Evolutionary conservation across 2,888 invertebrate genomes (phyloP).

Genomic region (Thera britannica): DNA sequence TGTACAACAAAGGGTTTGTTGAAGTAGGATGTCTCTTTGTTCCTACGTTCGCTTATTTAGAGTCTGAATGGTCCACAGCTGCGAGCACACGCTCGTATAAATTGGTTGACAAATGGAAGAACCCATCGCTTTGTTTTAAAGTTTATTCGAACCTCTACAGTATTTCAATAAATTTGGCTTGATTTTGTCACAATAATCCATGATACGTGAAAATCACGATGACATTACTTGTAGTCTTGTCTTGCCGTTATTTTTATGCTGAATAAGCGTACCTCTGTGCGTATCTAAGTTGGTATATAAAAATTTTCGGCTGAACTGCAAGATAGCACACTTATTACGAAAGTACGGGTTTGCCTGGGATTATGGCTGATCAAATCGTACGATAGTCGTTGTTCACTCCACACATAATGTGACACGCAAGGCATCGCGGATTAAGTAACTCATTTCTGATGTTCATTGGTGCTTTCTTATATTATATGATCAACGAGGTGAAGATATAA

Average conservation of each 20-base stretch:
- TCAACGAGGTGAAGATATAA: not conserved
- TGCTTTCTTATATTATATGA: not conserved
- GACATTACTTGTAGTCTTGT: not conserved
- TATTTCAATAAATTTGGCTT: constrained; percentile 1
- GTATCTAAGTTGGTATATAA: too few relatives aligned
- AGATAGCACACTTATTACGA: too few relatives aligned
- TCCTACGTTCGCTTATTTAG: constrained; percentile 29
- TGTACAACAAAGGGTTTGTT: constrained; percentile 24
- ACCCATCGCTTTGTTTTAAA: constrained; percentile 16
- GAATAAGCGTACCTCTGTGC: too few relatives aligned
- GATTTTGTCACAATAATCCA: not conserved
- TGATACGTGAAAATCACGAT: not conserved
- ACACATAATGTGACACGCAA: not conserved
- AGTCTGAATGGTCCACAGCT: constrained; percentile 24
- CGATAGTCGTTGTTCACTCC: not conserved
- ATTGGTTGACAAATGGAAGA: constrained; percentile 16
- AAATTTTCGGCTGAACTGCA: too few relatives aligned
- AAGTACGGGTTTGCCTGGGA: not conserved
- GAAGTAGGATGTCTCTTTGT: constrained; percentile 29
- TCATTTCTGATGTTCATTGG: not conserved
- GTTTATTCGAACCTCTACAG: constrained; percentile 5
- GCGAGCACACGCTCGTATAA: constrained; percentile 15
- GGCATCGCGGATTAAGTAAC: not conserved
- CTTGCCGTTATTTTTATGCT: not conserved
- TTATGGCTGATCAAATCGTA: not conserved